Base-by-base conservation (phyloP, 2,888 invertebrate species). In the Acleris sparsana region DNA sequence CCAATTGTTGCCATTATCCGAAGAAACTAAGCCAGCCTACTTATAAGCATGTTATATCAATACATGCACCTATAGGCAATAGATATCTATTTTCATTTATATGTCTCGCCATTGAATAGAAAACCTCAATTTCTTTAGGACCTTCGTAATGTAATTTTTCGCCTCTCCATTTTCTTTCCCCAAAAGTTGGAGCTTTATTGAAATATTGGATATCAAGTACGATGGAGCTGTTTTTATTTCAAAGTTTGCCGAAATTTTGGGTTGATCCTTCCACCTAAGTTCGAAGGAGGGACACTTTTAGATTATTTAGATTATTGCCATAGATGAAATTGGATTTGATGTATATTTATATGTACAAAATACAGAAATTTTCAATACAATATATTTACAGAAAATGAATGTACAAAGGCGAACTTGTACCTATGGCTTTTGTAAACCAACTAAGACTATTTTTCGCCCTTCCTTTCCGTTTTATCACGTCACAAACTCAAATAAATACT, bases 161-260 rank as follows among this genome's bases (percentile, higher is more conserved):
- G 81, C 82, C 80, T 88, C 82, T 86, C 87, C 85, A 85, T 89
- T 90, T 88, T 87, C 85, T 86, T 82, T 82, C 69, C 83, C 85
- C 80, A 81, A 88, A 89, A 89, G 83, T 88, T 86, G 80, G 81
- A 81, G 83, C 79, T 82, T 87, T 89, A 90, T 92, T 89, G 89
- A 89, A 91, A 90, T 89, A 91, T 90, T 87, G 88, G 87, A 90
- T 91, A 87, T 91, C 89, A 87, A 91, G 87, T 87, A 80, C 85
- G 86, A 85, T 84, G 73, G 82, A 87, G 82, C 86, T 88, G 86
- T 87, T 87, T 88, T 86, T 88, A 84, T 88, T 86, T 87, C 83
- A 83, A 88, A 88, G 86, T 79, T 88, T 86, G 68, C 63, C 58
- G 58, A 68, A 68, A 64, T 58, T 64, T 64, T 60, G 53, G 52